These are phyloP conservation scores for Peromyscus attwateri DNA, from an alignment of 2,797 vertebrate species.

Conservation along the genomic window DNA sequence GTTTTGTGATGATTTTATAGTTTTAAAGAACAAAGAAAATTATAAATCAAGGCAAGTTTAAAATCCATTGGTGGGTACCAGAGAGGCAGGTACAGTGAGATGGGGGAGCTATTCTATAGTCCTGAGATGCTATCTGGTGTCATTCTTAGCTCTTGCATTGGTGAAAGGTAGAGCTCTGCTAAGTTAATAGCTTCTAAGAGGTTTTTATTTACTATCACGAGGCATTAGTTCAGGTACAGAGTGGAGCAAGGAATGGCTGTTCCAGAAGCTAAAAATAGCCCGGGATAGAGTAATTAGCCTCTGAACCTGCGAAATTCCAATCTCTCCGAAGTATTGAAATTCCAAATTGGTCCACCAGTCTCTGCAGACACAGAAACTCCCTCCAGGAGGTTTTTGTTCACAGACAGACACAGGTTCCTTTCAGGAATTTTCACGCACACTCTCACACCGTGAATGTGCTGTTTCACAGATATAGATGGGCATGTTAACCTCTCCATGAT, in stretches of 20 bases:
- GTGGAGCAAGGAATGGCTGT: neutral
- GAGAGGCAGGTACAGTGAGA: neutral
- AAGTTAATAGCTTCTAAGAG: neutral
- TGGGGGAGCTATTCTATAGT: neutral
- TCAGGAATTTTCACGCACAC: neutral
- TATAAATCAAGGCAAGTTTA: neutral
- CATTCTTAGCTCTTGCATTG: too few species aligned
- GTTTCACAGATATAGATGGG: neutral
- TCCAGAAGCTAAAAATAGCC: too few species aligned
- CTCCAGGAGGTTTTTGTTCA: neutral
- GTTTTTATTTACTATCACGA: neutral
- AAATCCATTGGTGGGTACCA: neutral
- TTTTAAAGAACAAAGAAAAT: neutral
- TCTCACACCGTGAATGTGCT: neutral
- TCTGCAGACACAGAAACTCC: neutral
- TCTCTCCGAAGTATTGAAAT: neutral
- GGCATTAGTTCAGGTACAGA: neutral
- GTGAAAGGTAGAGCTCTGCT: too few species aligned
- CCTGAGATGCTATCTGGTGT: neutral
- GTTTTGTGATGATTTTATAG: too few species aligned
- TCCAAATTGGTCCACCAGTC: neutral
- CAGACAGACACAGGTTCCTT: neutral
- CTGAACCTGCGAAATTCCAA: neutral
- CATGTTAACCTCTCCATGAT: neutral
- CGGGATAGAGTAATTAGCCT: neutral